Base-by-base conservation (phyloP, 2,888 invertebrate genomes). In the Agrochola litura region DNA sequence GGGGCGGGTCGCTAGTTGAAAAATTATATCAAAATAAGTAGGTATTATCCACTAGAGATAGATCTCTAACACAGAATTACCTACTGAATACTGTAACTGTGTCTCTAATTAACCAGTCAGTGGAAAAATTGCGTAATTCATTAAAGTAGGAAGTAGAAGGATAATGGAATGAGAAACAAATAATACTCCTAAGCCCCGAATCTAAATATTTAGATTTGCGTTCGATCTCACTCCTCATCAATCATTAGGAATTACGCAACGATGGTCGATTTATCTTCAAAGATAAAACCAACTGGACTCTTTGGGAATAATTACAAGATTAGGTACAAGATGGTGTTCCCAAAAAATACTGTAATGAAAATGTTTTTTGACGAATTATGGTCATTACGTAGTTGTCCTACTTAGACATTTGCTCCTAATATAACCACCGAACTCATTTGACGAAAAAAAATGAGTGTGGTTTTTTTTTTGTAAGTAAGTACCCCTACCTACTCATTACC, bases 201-300 rank as follows among this genome's bases (percentile, higher is more conserved):
- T 87, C 73, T 87, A 79, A 88, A 89, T 87, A 84, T 87, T 89
- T 79, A 73, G 70, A 85, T 75, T 70, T 75, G 46, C 70, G 65
- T 74, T 83, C 71, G 70, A 78, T 79, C 69, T 64, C 68, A 72
- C 61, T 76, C 43, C 77, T 77, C 88, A 89, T 87, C 83, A 77
- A 87, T 89, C 88, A 89, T 76, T 77, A 73, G 69, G 73, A 54
- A 65, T 85, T 85, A 87, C 78, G 75, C 69, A 85, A 87, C 72
- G 73, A 52, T 70, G 80, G 73, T 65, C 68, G 69, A 78, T 73
- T 82, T 82, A 79, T 88, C 82, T 84, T 84, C 60, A 60, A 77
- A 77, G 68, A 85, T 82, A 71, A 77, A 82, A 69, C 64, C 52
- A 72, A 82, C 64, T 73, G 71, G 64, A 60, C 60, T 70, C n/a